Base-by-base conservation (phyloP, 2,113 vertebrate genomes). In the Physeter macrocephalus region DNA sequence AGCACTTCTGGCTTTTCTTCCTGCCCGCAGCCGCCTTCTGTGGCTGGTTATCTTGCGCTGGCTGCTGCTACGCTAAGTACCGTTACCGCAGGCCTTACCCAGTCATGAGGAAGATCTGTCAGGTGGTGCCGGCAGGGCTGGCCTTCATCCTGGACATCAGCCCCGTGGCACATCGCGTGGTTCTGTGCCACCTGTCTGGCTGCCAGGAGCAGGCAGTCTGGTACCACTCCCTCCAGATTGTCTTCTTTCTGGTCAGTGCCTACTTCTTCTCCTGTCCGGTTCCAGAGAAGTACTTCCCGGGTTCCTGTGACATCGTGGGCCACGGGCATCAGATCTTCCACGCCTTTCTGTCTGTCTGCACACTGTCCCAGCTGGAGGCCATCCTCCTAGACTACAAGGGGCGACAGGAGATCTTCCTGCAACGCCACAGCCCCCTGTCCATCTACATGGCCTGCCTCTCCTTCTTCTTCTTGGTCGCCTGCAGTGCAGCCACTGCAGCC, bases 251-350 rank as follows among this genome's bases (percentile, higher is more conserved):
- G 14, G 97, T 99, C 88, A 99, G 99, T 0, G 99, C 99, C 49
- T 98, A 99, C 94, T 99, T 99, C 98, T 99, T 99, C 98, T 99
- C 99, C 83, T 99, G 98, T 87, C 99, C 99, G 0, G 98, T 99
- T 46, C 99, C 99, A 0, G 99, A 99, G 98, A 98, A 99, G 93
- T 99, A 99, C 93, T 99, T 99, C 93, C 99, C 99, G 0, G 99
- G 99, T 4, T 98, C 95, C 86, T 99, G 99, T 0, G 99, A 99
- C 97, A 99, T 99, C 0, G 84, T 99, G 49, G 99, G 99, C 66
- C 99, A 99, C 0, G 99, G 99, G 9, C 99, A 99, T 94, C 99
- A 99, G 97, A 99, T 99, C 97, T 99, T 99, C 98, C 99, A 99
- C 18, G 59, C 99, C 17, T 99, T 99, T 83, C 97, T 99, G 97